A percentile compares a stretch with the other conserved stretches of the same genome.
phyloP scores from a whole-genome alignment of 92 coral and sea anemone species.

The Porites lobata region DNA sequence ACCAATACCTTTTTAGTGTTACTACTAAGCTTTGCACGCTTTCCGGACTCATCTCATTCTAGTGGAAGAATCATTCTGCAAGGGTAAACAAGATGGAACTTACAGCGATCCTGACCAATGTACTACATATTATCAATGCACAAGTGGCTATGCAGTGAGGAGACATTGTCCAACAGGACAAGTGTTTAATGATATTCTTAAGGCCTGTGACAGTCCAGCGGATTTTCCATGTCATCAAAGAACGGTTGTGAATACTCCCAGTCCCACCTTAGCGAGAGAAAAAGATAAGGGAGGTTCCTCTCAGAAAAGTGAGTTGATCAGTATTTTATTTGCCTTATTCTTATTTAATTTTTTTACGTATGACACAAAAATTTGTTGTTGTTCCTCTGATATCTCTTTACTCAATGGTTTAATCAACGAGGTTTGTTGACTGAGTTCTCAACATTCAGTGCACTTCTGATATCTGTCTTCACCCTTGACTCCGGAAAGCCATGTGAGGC shows the following conservation, averaged over 20 bases:
- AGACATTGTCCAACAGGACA: conserved; percentile 56
- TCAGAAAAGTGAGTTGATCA: background rate
- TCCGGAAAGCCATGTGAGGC: too few relatives aligned
- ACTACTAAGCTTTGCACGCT: too few relatives aligned
- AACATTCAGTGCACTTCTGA: too few relatives aligned
- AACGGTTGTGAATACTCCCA: background rate
- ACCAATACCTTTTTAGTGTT: too few relatives aligned
- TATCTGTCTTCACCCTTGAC: too few relatives aligned
- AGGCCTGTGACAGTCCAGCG: conserved; percentile 63
- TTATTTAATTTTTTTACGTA: background rate
- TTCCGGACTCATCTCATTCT: background rate
- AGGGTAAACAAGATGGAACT: conserved; percentile 67
- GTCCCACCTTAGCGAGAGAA: background rate
- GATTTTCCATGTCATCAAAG: conserved; percentile 63
- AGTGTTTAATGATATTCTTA: conserved; percentile 57
- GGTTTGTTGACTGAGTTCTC: too few relatives aligned
- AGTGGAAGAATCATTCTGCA: conserved; percentile 59
- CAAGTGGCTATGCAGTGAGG: conserved; percentile 40
- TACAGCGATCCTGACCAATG: conserved; percentile 78
- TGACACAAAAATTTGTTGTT: too few relatives aligned
- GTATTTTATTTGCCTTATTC: background rate
- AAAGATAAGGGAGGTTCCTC: background rate
- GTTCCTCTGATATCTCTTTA: too few relatives aligned
- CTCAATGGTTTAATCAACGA: too few relatives aligned
- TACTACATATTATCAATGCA: conserved; percentile 69